Conservation (phyloP, 2,797 vertebrate species). For the Anisognathus igniventris region DNA sequence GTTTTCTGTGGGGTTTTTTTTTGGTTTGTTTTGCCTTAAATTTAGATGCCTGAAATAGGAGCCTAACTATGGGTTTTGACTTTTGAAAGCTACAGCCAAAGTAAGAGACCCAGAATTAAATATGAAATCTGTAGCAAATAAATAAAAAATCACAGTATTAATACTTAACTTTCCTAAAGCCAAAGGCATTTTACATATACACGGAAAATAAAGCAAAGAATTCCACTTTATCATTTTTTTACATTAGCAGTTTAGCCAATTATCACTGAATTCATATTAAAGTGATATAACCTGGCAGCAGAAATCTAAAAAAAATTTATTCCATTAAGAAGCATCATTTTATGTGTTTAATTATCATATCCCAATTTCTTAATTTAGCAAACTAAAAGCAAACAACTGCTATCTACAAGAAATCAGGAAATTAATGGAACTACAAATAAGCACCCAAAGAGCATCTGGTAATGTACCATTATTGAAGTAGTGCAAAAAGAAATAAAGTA, state of each 20-base stretch:
- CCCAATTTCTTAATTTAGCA: neutral
- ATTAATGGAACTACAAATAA: neutral
- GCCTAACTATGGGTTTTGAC: neutral
- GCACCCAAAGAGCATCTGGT: neutral
- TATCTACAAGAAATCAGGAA: neutral
- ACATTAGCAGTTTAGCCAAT: neutral
- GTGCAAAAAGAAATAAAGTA: neutral
- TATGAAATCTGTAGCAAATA: neutral
- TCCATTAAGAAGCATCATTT: neutral
- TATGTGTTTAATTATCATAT: neutral
- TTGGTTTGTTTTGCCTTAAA: neutral
- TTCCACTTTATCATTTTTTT: neutral
- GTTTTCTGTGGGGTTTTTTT: neutral
- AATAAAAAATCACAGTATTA: neutral
- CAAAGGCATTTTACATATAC: neutral
- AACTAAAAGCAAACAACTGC: neutral
- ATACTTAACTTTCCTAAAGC: neutral
- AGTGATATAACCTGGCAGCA: neutral
- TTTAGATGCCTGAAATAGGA: neutral
- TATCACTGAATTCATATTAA: neutral
- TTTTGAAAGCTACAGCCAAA: neutral
- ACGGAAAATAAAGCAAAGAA: neutral
- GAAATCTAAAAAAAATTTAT: neutral
- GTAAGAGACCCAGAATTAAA: neutral
- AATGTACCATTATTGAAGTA: neutral